phyloP scores from a whole-genome alignment of 2,797 vertebrate species.

The Remorina albescens region DNA sequence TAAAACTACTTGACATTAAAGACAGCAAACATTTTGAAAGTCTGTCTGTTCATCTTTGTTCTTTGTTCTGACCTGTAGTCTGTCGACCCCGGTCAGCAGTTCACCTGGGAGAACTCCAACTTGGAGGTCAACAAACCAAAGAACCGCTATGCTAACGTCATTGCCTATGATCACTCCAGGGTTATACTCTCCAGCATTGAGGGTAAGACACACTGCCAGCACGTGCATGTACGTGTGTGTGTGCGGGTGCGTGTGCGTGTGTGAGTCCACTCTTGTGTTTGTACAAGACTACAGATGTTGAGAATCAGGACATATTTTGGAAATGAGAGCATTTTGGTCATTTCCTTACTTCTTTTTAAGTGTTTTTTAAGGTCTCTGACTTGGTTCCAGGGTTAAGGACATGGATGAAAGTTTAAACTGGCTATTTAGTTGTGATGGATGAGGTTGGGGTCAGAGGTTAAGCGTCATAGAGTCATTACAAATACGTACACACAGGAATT shows the following conservation, averaged over 20 bases:
- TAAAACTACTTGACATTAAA: background rate
- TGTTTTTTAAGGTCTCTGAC: conserved; percentile 31
- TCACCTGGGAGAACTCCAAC: conserved; percentile 99
- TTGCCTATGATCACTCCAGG: conserved; percentile 88
- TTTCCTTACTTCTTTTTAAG: conserved; percentile 22
- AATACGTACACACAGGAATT: background rate
- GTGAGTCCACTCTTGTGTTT: background rate
- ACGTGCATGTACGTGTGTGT: conserved; percentile 24
- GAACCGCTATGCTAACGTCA: conserved; percentile 95
- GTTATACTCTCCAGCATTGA: conserved; percentile 95
- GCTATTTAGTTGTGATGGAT: conserved; percentile 12
- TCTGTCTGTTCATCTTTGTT: conserved; percentile 4
- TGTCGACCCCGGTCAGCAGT: conserved; percentile 97
- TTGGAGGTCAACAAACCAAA: conserved; percentile 99
- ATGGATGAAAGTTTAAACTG: conserved; percentile 1
- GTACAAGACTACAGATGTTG: background rate
- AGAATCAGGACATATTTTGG: conserved; percentile 37
- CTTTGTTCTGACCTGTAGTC: conserved; percentile 84
- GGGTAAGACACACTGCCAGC: conserved; percentile 77
- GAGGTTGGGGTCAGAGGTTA: conserved; percentile 11
- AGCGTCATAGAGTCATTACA: conserved; percentile 6
- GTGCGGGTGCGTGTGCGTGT: conserved; percentile 16
- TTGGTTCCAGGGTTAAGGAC: conserved; percentile 28
- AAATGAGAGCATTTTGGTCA: conserved; percentile 34
- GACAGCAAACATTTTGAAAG: background rate